Conservation (phyloP, 2,797 vertebrate species). For the Notoglanidium macrostoma region DNA sequence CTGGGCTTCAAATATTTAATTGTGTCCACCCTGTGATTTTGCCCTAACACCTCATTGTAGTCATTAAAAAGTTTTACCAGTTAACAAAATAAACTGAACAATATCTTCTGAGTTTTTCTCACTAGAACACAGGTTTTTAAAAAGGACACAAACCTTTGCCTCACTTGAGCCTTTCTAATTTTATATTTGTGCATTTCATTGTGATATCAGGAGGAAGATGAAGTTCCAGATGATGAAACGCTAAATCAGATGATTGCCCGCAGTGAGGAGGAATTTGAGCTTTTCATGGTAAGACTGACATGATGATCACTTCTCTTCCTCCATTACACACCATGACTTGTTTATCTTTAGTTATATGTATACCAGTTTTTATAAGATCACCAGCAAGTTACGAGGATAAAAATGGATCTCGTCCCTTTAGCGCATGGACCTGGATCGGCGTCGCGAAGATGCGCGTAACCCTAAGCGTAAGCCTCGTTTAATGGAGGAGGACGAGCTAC, state of each 20-base stretch:
- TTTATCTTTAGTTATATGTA: neutral
- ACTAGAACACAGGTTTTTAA: neutral
- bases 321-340: neutral
- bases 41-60: neutral
- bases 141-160: neutral
- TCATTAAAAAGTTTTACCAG: neutral
- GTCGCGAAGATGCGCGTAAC: conserved; percentile 93
- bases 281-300: conserved; percentile 88
- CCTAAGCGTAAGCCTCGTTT: conserved; percentile 93
- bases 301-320: neutral
- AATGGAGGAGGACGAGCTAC: conserved; percentile 96
- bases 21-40: neutral
- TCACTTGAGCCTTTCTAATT: neutral
- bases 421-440: conserved; percentile 97
- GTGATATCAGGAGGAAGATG: conserved; percentile 89
- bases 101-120: neutral
- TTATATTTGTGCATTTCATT: neutral
- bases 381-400: neutral
- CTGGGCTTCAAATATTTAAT: neutral
- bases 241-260: conserved; percentile 99
- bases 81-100: neutral
- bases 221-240: conserved; percentile 97
- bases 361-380: neutral
- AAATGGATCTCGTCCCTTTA: conserved; percentile 53
- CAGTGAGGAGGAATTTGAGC: conserved; percentile 94